Evolutionary conservation across 2,888 invertebrate species (phyloP).

Genomic region (Cryptocephalus primarius): DNA sequence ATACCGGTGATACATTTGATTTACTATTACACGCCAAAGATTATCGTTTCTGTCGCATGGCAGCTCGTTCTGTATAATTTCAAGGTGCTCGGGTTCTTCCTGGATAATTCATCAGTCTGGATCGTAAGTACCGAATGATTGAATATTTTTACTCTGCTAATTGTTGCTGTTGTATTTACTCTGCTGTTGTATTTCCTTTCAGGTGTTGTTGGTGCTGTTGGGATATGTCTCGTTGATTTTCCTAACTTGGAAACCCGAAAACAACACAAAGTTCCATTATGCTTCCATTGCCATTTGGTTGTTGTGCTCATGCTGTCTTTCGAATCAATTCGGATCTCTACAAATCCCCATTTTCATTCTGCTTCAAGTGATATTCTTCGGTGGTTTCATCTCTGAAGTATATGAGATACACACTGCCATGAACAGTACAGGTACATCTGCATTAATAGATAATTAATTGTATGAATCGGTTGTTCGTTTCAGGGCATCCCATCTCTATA

Average conservation of each 20-base stretch:
- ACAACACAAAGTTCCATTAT: slow-evolving; percentile 53
- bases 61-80: slow-evolving; percentile 24
- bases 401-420: slow-evolving; percentile 44
- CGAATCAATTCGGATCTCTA: slow-evolving; percentile 63
- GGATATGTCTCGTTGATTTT: slow-evolving; percentile 62
- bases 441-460: background rate
- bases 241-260: slow-evolving; percentile 64
- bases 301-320: slow-evolving; percentile 60
- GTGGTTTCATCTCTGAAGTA: slow-evolving; percentile 57
- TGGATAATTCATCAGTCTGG: slow-evolving; percentile 29
- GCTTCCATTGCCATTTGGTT: slow-evolving; percentile 68
- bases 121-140: slow-evolving; percentile 33
- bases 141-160: slow-evolving; percentile 1
- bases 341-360: slow-evolving; percentile 65
- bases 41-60: slow-evolving; percentile 50
- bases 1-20: slow-evolving; percentile 47
- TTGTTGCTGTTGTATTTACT: background rate
- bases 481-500: slow-evolving; percentile 22
- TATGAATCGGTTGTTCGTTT: slow-evolving; percentile 1
- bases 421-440: slow-evolving; percentile 35
- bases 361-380: slow-evolving; percentile 52
- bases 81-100: slow-evolving; percentile 27
- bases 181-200: slow-evolving; percentile 30
- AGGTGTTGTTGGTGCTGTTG: slow-evolving; percentile 56
- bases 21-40: slow-evolving; percentile 61